A percentile compares a stretch with the other conserved stretches of the same genome.
Evolutionary conservation across 2,113 vertebrate species (phyloP).

Genomic region (Chelonoidis abingdonii): DNA sequence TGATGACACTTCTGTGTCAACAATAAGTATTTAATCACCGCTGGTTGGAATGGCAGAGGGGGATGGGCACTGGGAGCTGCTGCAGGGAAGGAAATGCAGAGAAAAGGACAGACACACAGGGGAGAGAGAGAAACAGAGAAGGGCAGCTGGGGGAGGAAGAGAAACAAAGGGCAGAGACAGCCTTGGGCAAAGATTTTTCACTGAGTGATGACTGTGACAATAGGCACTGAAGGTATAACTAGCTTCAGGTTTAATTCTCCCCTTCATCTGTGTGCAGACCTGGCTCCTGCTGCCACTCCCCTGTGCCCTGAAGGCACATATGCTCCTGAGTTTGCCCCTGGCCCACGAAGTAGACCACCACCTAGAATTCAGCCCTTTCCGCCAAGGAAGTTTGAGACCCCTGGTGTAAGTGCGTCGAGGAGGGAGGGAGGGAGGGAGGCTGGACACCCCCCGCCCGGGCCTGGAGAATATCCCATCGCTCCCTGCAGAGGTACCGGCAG

Average conservation of each 20-base stretch:
- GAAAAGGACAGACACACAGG: not conserved
- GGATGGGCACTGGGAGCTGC: not conserved
- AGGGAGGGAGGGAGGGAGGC: too few species aligned
- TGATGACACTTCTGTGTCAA: not conserved
- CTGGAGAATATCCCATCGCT: not conserved
- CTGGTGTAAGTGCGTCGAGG: accelerated
- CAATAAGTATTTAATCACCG: not conserved
- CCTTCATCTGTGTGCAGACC: not conserved
- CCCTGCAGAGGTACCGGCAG: too few species aligned
- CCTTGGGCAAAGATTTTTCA: constrained; percentile 15
- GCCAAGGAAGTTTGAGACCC: not conserved
- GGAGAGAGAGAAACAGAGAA: not conserved
- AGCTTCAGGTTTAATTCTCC: not conserved
- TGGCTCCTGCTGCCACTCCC: not conserved
- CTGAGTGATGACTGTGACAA: not conserved
- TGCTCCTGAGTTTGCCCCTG: not conserved
- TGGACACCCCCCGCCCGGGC: too few species aligned
- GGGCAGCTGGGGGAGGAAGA: not conserved
- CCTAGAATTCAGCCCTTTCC: not conserved
- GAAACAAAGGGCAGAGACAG: not conserved
- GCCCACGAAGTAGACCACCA: accelerated
- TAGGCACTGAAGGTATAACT: too few species aligned
- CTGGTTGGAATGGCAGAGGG: not conserved
- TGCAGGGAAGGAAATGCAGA: not conserved
- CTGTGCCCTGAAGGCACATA: not conserved